phyloP scores from a whole-genome alignment of 1,140 invertebrate genomes.

The Drosophila hydei region DNA sequence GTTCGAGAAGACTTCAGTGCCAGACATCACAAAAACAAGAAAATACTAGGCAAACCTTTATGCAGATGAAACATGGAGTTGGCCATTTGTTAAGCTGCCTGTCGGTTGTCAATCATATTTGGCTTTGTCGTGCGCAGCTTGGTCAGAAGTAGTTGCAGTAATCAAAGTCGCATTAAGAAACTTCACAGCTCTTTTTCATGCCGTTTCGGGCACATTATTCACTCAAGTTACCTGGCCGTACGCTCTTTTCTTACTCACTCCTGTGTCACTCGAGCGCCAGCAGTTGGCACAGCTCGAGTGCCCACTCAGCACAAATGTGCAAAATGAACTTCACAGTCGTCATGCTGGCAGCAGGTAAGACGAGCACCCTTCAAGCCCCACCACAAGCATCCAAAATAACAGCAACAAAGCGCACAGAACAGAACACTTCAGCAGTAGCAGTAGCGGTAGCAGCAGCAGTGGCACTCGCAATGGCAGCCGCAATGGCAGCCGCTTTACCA shows the following conservation, averaged over 20 bases:
- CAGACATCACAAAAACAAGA: conserved; percentile 1
- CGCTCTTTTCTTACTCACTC: conserved; percentile 34
- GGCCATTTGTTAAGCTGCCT: background rate
- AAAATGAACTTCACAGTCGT: conserved; percentile 64
- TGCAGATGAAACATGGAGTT: conserved; percentile 4
- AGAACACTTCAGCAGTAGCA: conserved; percentile 51
- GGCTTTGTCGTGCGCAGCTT: background rate
- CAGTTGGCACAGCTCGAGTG: conserved; percentile 66
- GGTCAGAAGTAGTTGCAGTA: conserved; percentile 20
- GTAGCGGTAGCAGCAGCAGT: background rate
- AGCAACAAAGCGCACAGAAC: conserved; percentile 50
- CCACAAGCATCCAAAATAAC: conserved; percentile 72
- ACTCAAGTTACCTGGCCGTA: conserved; percentile 42
- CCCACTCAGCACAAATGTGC: conserved; percentile 73
- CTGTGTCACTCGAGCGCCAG: conserved; percentile 49
- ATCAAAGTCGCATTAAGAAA: conserved; percentile 61
- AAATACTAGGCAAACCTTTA: conserved; percentile 4
- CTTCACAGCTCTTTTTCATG: conserved; percentile 52
- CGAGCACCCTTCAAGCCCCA: conserved; percentile 53
- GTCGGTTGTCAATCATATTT: conserved; percentile 23
- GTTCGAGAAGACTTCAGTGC: background rate
- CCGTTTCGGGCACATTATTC: conserved; percentile 51
- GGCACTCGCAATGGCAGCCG: background rate
- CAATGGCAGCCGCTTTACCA: too few relatives aligned
- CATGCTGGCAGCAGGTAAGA: conserved; percentile 46